Conservation (phyloP, 1,140 invertebrate species). For the Scaptomyza graminum region DNA sequence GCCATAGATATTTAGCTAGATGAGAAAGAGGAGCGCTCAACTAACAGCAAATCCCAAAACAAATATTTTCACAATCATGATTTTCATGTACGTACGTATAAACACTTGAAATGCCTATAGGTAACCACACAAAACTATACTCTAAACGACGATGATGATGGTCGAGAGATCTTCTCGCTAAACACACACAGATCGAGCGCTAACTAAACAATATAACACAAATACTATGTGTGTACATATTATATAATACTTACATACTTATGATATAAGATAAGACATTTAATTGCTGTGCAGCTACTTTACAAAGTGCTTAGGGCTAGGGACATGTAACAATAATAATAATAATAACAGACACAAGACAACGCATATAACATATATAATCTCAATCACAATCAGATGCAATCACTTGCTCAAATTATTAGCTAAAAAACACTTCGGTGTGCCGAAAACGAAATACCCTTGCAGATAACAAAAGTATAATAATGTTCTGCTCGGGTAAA, state of each 20-base stretch:
- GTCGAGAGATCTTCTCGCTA: constrained; percentile 25
- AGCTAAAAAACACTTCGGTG: not conserved
- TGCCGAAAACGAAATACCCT: not conserved
- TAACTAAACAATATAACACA: constrained; percentile 12
- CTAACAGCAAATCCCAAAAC: constrained; percentile 60
- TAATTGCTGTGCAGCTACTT: constrained; percentile 26
- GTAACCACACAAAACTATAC: constrained; percentile 2
- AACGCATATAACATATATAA: constrained; percentile 1
- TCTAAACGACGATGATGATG: constrained; percentile 25
- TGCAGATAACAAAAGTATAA: too few relatives aligned
- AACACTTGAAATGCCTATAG: constrained; percentile 28
- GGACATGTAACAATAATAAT: constrained; percentile 34
- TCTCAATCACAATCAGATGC: constrained; percentile 19
- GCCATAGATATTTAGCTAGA: constrained; percentile 27
- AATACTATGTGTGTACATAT: not conserved
- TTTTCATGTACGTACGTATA: constrained; percentile 10
- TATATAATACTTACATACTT: constrained; percentile 19
- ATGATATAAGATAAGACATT: constrained; percentile 21
- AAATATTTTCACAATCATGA: constrained; percentile 26
- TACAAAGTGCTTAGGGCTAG: constrained; percentile 61
- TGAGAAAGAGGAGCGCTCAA: constrained; percentile 22
- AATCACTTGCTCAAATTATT: not conserved
- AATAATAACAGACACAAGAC: constrained; percentile 41
- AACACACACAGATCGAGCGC: constrained; percentile 41
- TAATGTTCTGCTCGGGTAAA: constrained; percentile 5